phyloP scores from a whole-genome alignment of 2,888 invertebrate species.

The Harmothoe impar region DNA sequence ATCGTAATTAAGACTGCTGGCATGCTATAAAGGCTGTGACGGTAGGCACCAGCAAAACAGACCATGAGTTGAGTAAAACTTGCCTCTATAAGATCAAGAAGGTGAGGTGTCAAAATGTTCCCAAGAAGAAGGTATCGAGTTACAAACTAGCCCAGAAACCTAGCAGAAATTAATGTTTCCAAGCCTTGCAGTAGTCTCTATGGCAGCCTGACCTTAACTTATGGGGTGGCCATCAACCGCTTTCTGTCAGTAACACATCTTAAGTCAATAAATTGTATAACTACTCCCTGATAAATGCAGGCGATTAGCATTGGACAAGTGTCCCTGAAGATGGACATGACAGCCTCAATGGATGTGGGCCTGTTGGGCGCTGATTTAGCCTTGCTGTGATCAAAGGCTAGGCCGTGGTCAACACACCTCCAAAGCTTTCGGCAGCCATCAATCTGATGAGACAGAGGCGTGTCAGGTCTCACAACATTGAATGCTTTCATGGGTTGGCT shows the following conservation, averaged over 20 bases:
- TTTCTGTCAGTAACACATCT: neutral
- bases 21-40: no score
- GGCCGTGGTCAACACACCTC: neutral
- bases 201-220: neutral
- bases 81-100: no score
- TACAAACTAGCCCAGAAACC: no score
- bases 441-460: neutral
- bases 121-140: no score
- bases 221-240: neutral
- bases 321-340: neutral
- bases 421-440: neutral
- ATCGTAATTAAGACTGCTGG: no score
- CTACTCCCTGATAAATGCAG: neutral
- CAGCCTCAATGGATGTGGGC: neutral
- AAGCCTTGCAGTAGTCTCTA: no score
- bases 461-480: slow-evolving; percentile 21
- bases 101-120: no score
- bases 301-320: neutral
- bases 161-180: no score
- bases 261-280: neutral
- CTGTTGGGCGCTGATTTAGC: neutral
- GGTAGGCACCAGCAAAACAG: no score
- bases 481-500: neutral
- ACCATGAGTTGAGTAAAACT: no score
- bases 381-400: neutral